Base-by-base conservation (phyloP, 64 coral and sea anemone species). In the Platygyra sinensis region DNA sequence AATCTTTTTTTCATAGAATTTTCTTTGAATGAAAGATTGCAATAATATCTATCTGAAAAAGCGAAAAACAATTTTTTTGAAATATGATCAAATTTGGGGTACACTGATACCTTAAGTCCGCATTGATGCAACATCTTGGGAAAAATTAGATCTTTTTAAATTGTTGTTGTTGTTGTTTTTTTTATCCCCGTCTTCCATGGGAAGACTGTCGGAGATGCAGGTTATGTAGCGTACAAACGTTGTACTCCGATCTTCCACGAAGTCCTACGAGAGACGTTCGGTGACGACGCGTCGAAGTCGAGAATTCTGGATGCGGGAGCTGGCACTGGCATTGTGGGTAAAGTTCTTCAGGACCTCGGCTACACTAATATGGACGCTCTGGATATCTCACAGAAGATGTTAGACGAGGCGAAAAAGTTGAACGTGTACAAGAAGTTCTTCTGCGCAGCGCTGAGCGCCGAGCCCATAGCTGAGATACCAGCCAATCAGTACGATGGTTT, bases 391-490 rank as follows among this genome's bases (percentile, higher is more conserved):
- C 65, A 90, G 14, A 82, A 52, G 59, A 94, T 94, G 88, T 55
- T 94, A 22, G 73, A 94, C 12, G 83, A 86, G 52, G 88, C 93
- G 25, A 74, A 76, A 55, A 89, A 90, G 80, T 55, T 77, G 36
- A 94, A 90, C 60, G 54, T 94, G 49, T 94, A 94, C 83, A 90
- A 94, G 76, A 24, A 91, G 16, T 75, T 87, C 8, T 72, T 94
- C 19, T 90, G 88, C 46, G 89, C 73, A 17, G 24, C 74, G 11
- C 25, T 94, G 19, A 72, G 65, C 32, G 93, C 31, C 25, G 60
- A 90, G 1, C 31, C 65, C 1, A 87, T 90, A 38, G 73, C 71
- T 12, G 81, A 55, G 10, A 87, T 94, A 19, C 63, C 16, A 8
- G 67, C n/a, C 6, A 80, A 89, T 20, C 50, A 69, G 3, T 94